Evolutionary conservation across 2,797 vertebrate species (phyloP).

Genomic region (Rhinogobio ventralis): DNA sequence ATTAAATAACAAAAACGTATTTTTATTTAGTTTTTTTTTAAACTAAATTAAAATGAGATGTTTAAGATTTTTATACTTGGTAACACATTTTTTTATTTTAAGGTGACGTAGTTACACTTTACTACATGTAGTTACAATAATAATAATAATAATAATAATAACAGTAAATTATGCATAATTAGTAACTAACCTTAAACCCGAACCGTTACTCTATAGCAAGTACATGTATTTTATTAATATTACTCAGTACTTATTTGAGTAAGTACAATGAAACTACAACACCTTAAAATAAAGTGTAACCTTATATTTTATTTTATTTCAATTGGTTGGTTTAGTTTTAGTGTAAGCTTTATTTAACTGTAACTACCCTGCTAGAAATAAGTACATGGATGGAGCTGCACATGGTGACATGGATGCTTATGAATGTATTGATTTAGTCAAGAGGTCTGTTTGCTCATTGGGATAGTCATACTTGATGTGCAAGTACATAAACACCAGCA

Average conservation of each 20-base stretch:
- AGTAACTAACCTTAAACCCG: too few relatives aligned
- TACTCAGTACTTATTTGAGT: too few relatives aligned
- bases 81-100: too few relatives aligned
- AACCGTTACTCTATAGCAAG: too few relatives aligned
- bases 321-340: not conserved
- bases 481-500: conserved; percentile 21
- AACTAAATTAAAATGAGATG: not conserved
- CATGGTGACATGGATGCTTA: conserved; percentile 62
- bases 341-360: not conserved
- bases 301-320: not conserved
- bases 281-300: not conserved
- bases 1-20: not conserved
- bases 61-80: too few relatives aligned
- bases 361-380: conserved; percentile 49
- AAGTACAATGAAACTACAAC: too few relatives aligned
- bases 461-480: conserved; percentile 26
- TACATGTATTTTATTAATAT: too few relatives aligned
- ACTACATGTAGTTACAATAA: too few relatives aligned
- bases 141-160: too few relatives aligned
- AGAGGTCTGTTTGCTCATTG: conserved; percentile 14
- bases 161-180: too few relatives aligned
- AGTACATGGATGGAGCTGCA: conserved; percentile 64
- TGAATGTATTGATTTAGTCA: conserved; percentile 67
- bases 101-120: too few relatives aligned
- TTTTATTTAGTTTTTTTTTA: too few relatives aligned